Base-by-base conservation (phyloP, 2,113 vertebrate species). In the Scartelaos histophorus region DNA sequence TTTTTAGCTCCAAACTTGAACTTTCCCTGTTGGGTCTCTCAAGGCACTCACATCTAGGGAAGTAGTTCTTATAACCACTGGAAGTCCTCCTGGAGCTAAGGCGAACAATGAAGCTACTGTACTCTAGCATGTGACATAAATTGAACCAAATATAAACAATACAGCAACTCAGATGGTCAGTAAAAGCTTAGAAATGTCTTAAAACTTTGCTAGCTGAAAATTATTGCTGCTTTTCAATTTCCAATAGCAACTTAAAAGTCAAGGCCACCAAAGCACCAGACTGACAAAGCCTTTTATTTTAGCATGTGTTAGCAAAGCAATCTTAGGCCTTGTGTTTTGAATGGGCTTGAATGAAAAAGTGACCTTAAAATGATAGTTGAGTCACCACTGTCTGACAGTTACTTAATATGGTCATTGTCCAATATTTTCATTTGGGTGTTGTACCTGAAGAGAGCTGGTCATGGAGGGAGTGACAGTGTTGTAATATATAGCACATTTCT, bases 401-500 rank as follows among this genome's bases (percentile, higher is more conserved):
- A 43, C 24, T 62, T 61, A 38, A 60, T 64, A 57, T 22, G 15
- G 46, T 29, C 29, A 58, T 22, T 46, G 24, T 69, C 13, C 60
- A 46, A 13, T 34, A 29, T 29, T 29, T 21, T 7, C 53, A 69
- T 16, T 1, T 71, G 54, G 45, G 2, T 65, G 69, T 75, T 66
- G 54, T 76, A 29, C 69, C 69, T 66, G 51, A 65, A 54, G 53
- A 29, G 69, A 58, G 62, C 74, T 81, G 78, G 79, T 71, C 80
- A 79, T 79, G 62, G 24, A 60, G 15, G 38, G 79, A 69, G 16
- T 16, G 47, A 5, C 16, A 51, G 19, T 51, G 16, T 7, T 51
- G 5, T 3, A 51, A 19, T 19, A 51, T 51, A 17, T 19, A 51
- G 47, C 47, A 43, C 7, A 43, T 43, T 43, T 10, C 38, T 43